Percentiles rank a stretch among this genome's conserved stretches.
Evolutionary conservation across 2,888 invertebrate species (phyloP).

Genomic region (Andrena flavipes): DNA sequence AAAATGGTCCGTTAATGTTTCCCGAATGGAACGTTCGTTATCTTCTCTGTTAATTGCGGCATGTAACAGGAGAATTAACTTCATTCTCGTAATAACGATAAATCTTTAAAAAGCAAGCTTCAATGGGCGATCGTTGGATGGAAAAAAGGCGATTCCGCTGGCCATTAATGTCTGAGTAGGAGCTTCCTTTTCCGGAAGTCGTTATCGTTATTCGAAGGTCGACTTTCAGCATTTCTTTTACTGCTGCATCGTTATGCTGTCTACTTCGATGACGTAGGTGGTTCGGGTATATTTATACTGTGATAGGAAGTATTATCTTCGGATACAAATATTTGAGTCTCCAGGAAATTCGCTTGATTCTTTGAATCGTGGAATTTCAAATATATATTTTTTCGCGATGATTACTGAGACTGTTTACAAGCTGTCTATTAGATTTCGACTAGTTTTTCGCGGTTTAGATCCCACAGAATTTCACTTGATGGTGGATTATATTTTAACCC

Average conservation of each 20-base stretch:
- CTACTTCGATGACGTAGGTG: conserved; percentile 8
- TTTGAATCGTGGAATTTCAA: background rate
- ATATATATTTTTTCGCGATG: too few species aligned
- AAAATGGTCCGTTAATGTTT: background rate
- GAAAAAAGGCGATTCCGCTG: conserved; percentile 58
- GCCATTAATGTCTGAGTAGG: conserved; percentile 69
- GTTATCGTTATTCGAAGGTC: conserved; percentile 67
- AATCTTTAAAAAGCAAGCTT: conserved; percentile 42
- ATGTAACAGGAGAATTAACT: conserved; percentile 28
- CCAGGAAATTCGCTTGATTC: background rate
- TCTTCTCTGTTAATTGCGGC: conserved; percentile 20
- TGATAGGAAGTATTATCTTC: background rate
- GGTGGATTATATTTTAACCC: too few species aligned
- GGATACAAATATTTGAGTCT: background rate
- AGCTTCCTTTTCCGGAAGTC: conserved; percentile 66
- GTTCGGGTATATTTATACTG: background rate
- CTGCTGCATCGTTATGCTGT: conserved; percentile 35
- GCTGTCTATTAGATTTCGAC: too few species aligned
- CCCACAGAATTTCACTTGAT: too few species aligned
- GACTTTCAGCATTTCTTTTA: conserved; percentile 54
- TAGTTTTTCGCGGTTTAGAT: too few species aligned
- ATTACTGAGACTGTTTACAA: too few species aligned
- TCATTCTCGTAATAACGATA: conserved; percentile 25
- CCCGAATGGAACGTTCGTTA: background rate
- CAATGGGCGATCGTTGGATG: conserved; percentile 53